Base-by-base conservation (phyloP, 2,888 invertebrate species). In the Drosophila testacea region DNA sequence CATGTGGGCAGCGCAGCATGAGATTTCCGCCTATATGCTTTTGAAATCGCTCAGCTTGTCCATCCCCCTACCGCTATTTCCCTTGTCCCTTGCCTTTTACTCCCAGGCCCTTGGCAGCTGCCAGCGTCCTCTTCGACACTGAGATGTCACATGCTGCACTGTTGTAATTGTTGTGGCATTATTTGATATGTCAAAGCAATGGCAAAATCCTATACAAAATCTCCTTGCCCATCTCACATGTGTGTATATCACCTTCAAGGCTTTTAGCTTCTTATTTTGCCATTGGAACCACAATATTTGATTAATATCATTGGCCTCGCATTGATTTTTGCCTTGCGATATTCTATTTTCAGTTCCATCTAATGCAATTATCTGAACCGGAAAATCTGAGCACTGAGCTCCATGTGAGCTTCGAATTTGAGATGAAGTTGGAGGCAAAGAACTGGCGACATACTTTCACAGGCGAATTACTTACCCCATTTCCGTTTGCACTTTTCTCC, bases 101-200 rank as follows among this genome's bases (percentile, higher is more conserved):
- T 36, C 39, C 52, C 56, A 54, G 52, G 1, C 6, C 42, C 22
- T 42, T 44, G 27, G 27, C 42, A 44, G 47, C 39, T 34, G 41
- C 41, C 41, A 16, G 41, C 41, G 16, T 34, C 28, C 10, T 13
- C 13, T 27, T 28, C 27, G 39, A 44, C 47, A 42, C 59, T 64
- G 10, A 55, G 30, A 69, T 81, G 67, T 75, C 86, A 73, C 65
- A 72, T 68, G 75, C 77, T 73, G 69, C 69, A 75, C 76, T 65
- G 82, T 73, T 75, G 86, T 90, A 83, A 84, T 84, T 84, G 84
- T 88, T 89, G 82, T 80, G 82, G 83, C 84, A 90, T 88, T 88
- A 89, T 89, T 86, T 81, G 85, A 88, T 88, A 90, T 82, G 82
- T 88, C 88, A 88, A 83, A 83, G 87, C 78, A 83, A 73, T 71